Evolutionary conservation across 1,140 invertebrate genomes (phyloP), one percentile per base, ranked within the genome.

Genomic region (Episyrphus balteatus): DNA sequence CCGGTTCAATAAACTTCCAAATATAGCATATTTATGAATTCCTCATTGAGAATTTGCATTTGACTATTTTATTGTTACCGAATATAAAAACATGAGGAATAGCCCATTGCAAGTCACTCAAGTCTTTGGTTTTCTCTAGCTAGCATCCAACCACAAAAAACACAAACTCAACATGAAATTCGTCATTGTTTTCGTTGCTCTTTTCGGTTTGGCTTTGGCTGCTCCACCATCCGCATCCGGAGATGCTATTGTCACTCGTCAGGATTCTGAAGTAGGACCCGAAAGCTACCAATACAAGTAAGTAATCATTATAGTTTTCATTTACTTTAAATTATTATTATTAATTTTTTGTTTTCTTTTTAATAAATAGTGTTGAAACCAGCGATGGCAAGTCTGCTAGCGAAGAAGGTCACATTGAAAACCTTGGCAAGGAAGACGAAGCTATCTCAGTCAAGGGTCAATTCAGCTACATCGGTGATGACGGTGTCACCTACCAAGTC

Each of bases 381-480:
- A 78, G 73, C 18, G 80, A 83, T 59, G 80, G 79, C 19, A 81
- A 80, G 51, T 53, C 62, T 0, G 75, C 73, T 0, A 69, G 77
- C 52, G 79, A 82, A 57, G 62, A 73, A 37, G 81, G 80, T 11
- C 75, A 73, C 53, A 58, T 83, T 52, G 79, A 80, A 58, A 79
- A 82, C 55, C 62, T 73, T 48, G 76, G 74, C 6, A 75, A 74
- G 44, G 74, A 80, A 44, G 69, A 73, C 10, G 75, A 77, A 54
- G 71, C 72, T 12, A 61, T 76, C 50, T 73, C 76, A 13, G 75
- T 74, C 9, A 71, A 76, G 51, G 81, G 81, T 1, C 74, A 73
- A 6, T 80, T 75, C 64, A 69, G 69, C 26, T 85, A 83, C 70
- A 74, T 75, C 15, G 78, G 77, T 15, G 76, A 80, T 37, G 79